Base-by-base conservation (phyloP, 2,797 vertebrate genomes). In the Rhodeus uyekii region DNA sequence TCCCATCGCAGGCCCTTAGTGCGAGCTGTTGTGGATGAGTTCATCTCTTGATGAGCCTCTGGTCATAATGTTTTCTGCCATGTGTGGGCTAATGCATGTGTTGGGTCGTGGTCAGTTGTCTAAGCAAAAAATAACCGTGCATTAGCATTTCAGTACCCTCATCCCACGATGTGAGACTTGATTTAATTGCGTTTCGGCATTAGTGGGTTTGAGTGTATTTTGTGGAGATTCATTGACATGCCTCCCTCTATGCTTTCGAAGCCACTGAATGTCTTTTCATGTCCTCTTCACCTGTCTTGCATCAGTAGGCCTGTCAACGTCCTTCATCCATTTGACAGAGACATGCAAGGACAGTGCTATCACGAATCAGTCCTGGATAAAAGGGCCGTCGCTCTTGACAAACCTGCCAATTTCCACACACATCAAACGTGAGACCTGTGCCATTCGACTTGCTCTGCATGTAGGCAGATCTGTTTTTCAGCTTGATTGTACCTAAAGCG, bases 1-100 rank as follows among this genome's bases (percentile, higher is more conserved):
- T 87, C 71, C 89, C 85, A 86, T 87, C 88, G 85, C 81, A 48
- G 60, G 18, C 36, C 71, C 85, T 84, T 88, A 88, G 76, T 72
- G 79, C 76, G 85, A 73, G 81, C 77, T 55, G 84, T 79, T 76
- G 87, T 84, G 83, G 75, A 50, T 78, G 84, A 85, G 80, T 88
- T 90, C 34, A 69, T 39, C 67, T 53, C 64, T 71, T 38, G 16
- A 48, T 27, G 27, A 67, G 10, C 12, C 22, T 48, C 3, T 8
- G 32, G 74, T 50, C 39, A 39, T 84, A 27, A 38, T 65, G 48
- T 19, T 39, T 32, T 44, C 29, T 61, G 24, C 39, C 27, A 64
- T 44, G 60, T 48, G 61, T 78, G n/a, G 46, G 67, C 65, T 71
- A 46, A 72, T 44, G 36, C 42, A 46, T 5, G 1, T 63, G 39